Percentiles rank a stretch among this genome's conserved stretches.
phyloP scores from a whole-genome alignment of 2,888 invertebrate genomes.

The Pandemis heparana region DNA sequence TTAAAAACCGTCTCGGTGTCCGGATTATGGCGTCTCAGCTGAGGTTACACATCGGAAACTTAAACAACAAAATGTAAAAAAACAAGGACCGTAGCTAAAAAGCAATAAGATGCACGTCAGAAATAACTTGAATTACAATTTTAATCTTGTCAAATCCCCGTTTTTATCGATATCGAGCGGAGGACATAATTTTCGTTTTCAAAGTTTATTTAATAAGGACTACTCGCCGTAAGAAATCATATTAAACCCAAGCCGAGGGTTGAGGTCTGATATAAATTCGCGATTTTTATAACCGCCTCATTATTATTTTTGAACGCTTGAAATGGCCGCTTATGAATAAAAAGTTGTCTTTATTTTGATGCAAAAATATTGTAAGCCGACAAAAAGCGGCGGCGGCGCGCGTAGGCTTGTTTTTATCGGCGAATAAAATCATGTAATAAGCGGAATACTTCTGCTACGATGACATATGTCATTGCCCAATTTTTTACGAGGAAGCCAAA shows the following conservation, averaged over 20 bases:
- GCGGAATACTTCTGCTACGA: constrained; percentile 51
- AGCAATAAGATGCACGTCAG: constrained; percentile 82
- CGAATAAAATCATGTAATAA: constrained; percentile 58
- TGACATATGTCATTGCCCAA: constrained; percentile 41
- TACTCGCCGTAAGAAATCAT: constrained; percentile 79
- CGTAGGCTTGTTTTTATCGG: constrained; percentile 53
- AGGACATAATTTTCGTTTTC: constrained; percentile 79
- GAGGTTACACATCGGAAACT: constrained; percentile 57
- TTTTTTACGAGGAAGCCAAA: constrained; percentile 23
- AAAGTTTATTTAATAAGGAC: constrained; percentile 82
- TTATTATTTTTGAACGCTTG: constrained; percentile 79
- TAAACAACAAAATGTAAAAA: constrained; percentile 60
- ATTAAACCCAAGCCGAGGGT: constrained; percentile 66
- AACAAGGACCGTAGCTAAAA: constrained; percentile 73
- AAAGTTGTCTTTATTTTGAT: constrained; percentile 77
- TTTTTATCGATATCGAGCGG: constrained; percentile 79
- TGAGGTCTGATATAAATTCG: constrained; percentile 75
- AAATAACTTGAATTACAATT: constrained; percentile 84
- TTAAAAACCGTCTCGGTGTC: constrained; percentile 55
- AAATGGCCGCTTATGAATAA: constrained; percentile 79
- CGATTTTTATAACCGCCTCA: constrained; percentile 80
- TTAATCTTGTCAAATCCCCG: constrained; percentile 84
- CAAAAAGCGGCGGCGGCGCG: constrained; percentile 62
- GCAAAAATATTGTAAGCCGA: constrained; percentile 76
- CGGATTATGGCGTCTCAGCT: constrained; percentile 60